Percentiles rank a stretch among this genome's conserved stretches.
Evolutionary conservation across 2,888 invertebrate genomes (phyloP).

Genomic region (Mythimna albipuncta): DNA sequence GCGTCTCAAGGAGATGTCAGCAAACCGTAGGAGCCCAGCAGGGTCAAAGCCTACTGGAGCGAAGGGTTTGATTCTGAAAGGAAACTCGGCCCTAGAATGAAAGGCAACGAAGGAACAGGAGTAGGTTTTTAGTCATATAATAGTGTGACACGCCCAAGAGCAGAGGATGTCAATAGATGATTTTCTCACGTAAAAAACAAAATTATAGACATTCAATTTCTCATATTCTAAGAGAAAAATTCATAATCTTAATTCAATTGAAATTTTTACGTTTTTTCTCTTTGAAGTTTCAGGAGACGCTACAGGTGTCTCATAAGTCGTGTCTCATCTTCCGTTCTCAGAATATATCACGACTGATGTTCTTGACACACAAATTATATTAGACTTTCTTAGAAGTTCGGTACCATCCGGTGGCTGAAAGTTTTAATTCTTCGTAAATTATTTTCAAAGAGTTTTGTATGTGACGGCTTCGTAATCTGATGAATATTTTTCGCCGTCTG

Average conservation of each 20-base stretch:
- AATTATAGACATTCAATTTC: no score
- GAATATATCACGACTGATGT: slow-evolving; percentile 23
- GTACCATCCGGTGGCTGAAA: slow-evolving; percentile 5
- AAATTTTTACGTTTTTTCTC: not conserved
- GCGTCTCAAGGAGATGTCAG: no score
- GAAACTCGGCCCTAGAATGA: no score
- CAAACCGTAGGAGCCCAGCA: no score
- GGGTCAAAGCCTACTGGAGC: no score
- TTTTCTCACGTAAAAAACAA: no score
- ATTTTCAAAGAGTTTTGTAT: slow-evolving; percentile 22
- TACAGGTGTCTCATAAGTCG: slow-evolving; percentile 22
- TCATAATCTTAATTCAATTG: not conserved
- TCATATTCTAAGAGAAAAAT: no score
- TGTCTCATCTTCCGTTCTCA: not conserved
- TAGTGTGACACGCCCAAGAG: no score
- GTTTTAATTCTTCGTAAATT: slow-evolving; percentile 31
- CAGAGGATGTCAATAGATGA: no score
- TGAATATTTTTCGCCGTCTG: not conserved
- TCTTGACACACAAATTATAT: slow-evolving; percentile 51
- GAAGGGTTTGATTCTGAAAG: no score
- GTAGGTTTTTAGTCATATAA: no score
- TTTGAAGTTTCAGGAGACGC: not conserved
- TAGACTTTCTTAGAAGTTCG: slow-evolving; percentile 46
- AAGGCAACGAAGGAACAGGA: no score
- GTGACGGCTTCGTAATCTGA: slow-evolving; percentile 10